Percentiles rank a stretch among this genome's conserved stretches.
These are phyloP conservation scores for Sebastes iracundus DNA, from an alignment of 2,797 vertebrate species.

Conservation along the genomic window DNA sequence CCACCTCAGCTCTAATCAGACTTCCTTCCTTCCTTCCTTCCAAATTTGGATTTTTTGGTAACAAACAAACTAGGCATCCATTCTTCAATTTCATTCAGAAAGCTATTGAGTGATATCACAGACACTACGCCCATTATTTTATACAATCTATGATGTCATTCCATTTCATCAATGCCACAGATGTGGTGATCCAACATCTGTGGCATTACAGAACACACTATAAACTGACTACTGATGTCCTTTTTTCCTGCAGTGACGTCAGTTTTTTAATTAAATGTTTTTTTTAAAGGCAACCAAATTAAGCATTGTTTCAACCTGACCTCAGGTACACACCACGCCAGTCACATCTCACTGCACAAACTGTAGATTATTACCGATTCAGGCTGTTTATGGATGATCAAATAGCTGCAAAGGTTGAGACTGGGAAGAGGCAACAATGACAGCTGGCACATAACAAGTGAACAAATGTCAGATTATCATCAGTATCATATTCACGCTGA, in stretches of 20 bases:
- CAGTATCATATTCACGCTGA: constrained; percentile 2
- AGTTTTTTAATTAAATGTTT: constrained; percentile 6
- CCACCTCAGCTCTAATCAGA: neutral
- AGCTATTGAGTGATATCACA: neutral
- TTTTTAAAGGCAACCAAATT: constrained; percentile 1
- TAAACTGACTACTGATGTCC: neutral
- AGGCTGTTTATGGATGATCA: neutral
- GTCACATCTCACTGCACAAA: neutral
- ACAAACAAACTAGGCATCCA: neutral
- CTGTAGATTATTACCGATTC: neutral
- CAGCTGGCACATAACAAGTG: constrained; percentile 5
- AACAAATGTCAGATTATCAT: constrained; percentile 28
- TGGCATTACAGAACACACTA: neutral
- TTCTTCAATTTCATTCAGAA: neutral
- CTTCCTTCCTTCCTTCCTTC: neutral
- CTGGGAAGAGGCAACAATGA: neutral
- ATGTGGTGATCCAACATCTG: constrained; percentile 32
- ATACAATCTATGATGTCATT: constrained; percentile 22
- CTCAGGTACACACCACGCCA: neutral
- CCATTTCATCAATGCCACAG: neutral
- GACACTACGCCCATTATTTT: constrained; percentile 3
- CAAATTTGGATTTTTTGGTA: neutral
- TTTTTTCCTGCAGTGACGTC: constrained; percentile 14
- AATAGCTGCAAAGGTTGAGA: neutral
- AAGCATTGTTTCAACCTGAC: neutral